Conservation (phyloP, 2,113 vertebrate species). For the Aviceda subcristata region DNA sequence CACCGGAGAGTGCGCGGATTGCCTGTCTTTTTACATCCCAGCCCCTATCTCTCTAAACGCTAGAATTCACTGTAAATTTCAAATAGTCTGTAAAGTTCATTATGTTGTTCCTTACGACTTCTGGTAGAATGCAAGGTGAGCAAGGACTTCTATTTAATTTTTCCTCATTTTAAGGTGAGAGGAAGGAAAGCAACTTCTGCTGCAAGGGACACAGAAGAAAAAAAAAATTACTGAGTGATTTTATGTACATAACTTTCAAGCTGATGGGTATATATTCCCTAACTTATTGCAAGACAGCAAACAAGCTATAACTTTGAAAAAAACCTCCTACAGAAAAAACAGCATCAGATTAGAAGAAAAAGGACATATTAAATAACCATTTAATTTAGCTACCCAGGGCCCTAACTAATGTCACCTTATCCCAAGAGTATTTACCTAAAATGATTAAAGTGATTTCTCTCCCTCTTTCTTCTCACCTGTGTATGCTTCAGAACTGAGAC, state of each 20-base stretch:
- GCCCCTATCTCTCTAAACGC: neutral
- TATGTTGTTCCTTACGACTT: neutral
- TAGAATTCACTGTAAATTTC: neutral
- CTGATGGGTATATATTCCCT: neutral
- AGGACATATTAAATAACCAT: neutral
- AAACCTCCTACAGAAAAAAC: neutral
- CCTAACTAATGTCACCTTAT: neutral
- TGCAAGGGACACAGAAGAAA: neutral
- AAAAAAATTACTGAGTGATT: neutral
- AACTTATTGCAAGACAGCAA: neutral
- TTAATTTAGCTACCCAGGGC: neutral
- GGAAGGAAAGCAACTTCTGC: neutral
- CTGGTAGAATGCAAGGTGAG: neutral
- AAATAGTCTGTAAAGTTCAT: neutral
- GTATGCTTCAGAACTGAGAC: neutral
- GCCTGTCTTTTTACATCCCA: neutral
- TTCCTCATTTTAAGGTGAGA: neutral
- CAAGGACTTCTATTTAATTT: neutral
- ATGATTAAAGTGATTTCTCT: neutral
- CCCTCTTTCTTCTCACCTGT: neutral
- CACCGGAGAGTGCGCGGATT: rapidly evolving
- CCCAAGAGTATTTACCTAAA: neutral
- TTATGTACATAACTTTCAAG: neutral
- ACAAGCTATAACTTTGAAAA: neutral
- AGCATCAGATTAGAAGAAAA: neutral